These are phyloP conservation scores for Araneus ventricosus DNA, from an alignment of 1,140 invertebrate species.

Conservation along the genomic window DNA sequence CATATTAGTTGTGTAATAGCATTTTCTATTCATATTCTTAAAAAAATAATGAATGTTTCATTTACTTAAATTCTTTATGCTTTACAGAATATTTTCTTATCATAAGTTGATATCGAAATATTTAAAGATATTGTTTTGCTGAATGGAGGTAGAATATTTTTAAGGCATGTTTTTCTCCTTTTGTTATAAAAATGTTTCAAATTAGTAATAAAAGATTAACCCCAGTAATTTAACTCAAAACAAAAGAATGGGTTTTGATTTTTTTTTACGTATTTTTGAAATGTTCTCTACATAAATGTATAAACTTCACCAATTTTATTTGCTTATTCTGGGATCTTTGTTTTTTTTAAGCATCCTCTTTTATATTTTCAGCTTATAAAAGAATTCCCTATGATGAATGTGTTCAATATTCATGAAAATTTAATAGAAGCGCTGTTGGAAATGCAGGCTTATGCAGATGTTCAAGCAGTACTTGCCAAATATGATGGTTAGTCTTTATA, in stretches of 20 bases:
- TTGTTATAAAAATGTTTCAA: too few relatives aligned
- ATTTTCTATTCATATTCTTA: too few relatives aligned
- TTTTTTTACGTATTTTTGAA: background rate
- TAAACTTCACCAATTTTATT: background rate
- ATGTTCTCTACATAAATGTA: background rate
- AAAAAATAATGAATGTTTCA: too few relatives aligned
- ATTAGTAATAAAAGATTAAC: too few relatives aligned
- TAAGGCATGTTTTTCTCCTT: too few relatives aligned
- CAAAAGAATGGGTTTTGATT: background rate
- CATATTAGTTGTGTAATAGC: too few relatives aligned
- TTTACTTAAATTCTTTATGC: too few relatives aligned
- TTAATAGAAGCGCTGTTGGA: constrained; percentile 96
- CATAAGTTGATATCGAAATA: too few relatives aligned
- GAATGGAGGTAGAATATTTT: too few relatives aligned
- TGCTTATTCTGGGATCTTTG: background rate
- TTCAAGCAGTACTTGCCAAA: constrained; percentile 96
- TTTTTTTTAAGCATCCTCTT: background rate
- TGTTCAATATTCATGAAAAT: constrained; percentile 98
- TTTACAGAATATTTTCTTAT: too few relatives aligned
- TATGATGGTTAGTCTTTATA: constrained; percentile 87
- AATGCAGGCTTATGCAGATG: constrained; percentile 98
- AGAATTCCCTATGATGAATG: constrained; percentile 98
- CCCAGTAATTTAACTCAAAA: background rate
- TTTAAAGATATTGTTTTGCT: too few relatives aligned
- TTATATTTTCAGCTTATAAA: constrained; percentile 87